Percentiles rank a stretch among this genome's conserved stretches.
Evolutionary conservation across 2,797 vertebrate species (phyloP).

Genomic region (Girardinus metallicus): DNA sequence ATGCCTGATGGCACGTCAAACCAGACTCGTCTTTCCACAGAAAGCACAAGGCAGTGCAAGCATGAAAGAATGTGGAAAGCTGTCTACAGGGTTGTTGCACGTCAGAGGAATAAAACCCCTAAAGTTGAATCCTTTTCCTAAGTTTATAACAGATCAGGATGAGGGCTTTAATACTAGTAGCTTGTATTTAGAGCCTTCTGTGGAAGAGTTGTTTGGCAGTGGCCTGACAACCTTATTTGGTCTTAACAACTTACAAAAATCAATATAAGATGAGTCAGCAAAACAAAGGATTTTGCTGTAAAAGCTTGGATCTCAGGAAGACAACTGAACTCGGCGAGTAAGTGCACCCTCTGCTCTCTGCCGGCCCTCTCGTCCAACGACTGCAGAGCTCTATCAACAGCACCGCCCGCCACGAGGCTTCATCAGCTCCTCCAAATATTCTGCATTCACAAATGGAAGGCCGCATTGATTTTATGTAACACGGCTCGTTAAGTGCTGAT

Average conservation of each 20-base stretch:
- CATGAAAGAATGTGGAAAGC: slow-evolving; percentile 35
- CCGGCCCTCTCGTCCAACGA: slow-evolving; percentile 36
- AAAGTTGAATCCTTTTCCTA: slow-evolving; percentile 23
- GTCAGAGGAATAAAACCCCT: not conserved
- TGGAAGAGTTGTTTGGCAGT: slow-evolving; percentile 65
- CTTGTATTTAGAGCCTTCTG: slow-evolving; percentile 44
- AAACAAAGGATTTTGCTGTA: slow-evolving; percentile 81
- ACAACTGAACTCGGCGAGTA: slow-evolving; percentile 64
- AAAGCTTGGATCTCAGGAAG: slow-evolving; percentile 71
- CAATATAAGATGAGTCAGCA: slow-evolving; percentile 83
- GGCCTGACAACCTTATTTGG: slow-evolving; percentile 71
- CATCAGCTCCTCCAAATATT: slow-evolving; percentile 75
- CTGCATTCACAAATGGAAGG: slow-evolving; percentile 67
- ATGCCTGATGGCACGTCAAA: slow-evolving; percentile 42
- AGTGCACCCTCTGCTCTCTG: slow-evolving; percentile 54
- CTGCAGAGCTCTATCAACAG: slow-evolving; percentile 62
- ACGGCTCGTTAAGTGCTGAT: slow-evolving; percentile 82
- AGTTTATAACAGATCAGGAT: slow-evolving; percentile 36
- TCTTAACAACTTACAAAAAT: slow-evolving; percentile 75
- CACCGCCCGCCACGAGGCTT: slow-evolving; percentile 56
- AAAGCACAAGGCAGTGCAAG: slow-evolving; percentile 40
- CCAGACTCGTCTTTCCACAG: slow-evolving; percentile 49
- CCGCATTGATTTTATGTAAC: slow-evolving; percentile 82
- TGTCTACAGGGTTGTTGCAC: slow-evolving; percentile 24
- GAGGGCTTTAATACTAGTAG: slow-evolving; percentile 21